A percentile compares a stretch with the other conserved stretches of the same genome.
These are phyloP conservation scores for Sebastes paucispinis DNA, from an alignment of 2,797 vertebrate genomes.

Conservation along the genomic window DNA sequence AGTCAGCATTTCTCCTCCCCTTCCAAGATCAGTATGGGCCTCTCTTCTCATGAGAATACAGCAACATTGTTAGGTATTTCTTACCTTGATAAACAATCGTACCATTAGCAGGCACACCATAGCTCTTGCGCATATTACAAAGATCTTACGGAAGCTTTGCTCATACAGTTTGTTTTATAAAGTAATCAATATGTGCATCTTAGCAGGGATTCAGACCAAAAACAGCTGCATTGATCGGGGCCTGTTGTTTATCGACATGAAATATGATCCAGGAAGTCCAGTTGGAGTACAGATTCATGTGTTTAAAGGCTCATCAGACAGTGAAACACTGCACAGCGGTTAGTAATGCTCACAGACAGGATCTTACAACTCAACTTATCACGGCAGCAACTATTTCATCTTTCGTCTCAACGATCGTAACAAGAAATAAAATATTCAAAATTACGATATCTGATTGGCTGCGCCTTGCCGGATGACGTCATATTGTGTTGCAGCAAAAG, in stretches of 20 bases:
- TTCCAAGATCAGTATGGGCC: background rate
- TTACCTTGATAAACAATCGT: background rate
- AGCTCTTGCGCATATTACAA: background rate
- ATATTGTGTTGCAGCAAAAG: no score
- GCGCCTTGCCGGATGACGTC: no score
- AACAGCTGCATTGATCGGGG: background rate
- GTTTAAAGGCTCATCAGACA: background rate
- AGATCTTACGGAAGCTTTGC: background rate
- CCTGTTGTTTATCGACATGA: background rate
- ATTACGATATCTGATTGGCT: no score
- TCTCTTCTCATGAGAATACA: background rate
- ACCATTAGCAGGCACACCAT: background rate
- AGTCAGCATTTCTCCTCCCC: background rate
- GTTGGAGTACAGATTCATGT: background rate
- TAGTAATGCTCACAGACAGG: background rate
- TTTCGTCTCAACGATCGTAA: background rate
- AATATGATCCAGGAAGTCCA: no score
- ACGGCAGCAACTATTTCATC: background rate
- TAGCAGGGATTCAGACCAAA: background rate
- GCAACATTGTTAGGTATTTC: background rate
- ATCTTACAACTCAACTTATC: background rate
- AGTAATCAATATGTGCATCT: background rate
- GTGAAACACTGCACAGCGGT: background rate
- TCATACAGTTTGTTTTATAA: background rate
- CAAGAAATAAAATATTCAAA: fast-evolving